phyloP scores from a whole-genome alignment of 2,113 vertebrate species.

The Chlamydotis undulata region DNA sequence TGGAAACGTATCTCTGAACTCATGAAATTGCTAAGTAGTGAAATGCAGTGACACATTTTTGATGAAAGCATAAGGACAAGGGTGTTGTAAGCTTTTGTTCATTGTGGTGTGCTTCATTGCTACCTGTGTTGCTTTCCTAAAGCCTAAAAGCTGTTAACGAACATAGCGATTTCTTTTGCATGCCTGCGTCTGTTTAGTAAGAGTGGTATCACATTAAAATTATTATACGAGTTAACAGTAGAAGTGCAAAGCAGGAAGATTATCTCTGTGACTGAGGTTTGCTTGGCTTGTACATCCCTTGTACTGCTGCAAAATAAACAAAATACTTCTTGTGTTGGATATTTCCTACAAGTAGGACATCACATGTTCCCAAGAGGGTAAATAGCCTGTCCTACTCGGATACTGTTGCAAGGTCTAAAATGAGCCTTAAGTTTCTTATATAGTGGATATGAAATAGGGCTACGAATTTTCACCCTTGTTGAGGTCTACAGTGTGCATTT shows the following conservation, averaged over 20 bases:
- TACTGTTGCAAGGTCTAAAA: neutral
- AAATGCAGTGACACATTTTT: neutral
- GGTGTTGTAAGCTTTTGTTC: neutral
- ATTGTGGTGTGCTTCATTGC: neutral
- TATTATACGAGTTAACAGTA: neutral
- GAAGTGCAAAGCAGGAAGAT: neutral
- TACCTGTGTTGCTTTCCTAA: neutral
- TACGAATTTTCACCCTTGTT: neutral
- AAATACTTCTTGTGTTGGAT: neutral
- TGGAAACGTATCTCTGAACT: neutral
- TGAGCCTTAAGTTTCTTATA: neutral
- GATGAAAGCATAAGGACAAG: neutral
- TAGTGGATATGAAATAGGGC: neutral
- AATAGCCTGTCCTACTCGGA: neutral
- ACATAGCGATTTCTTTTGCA: neutral
- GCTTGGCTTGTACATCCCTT: neutral
- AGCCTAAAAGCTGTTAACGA: neutral
- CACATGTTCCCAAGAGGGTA: neutral
- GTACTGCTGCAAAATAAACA: neutral
- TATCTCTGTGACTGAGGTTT: neutral
- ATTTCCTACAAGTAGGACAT: neutral
- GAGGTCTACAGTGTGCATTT: neutral
- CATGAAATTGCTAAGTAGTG: neutral
- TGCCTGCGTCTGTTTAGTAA: neutral
- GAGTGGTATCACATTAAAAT: neutral